phyloP scores from a whole-genome alignment of 2,113 vertebrate species.

The Tichodroma muraria region DNA sequence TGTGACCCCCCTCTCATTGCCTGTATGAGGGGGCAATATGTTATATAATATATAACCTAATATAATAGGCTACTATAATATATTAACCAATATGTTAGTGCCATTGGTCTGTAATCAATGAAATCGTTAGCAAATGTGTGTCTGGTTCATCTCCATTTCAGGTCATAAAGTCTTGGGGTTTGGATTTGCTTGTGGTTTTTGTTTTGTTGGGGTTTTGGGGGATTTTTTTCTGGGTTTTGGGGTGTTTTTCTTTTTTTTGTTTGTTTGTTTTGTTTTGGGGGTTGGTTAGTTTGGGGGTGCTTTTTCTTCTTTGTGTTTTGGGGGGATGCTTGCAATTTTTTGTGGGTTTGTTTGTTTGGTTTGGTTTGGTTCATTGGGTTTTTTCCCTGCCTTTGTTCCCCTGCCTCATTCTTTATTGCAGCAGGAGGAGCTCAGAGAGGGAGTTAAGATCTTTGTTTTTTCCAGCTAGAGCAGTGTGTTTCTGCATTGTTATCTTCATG shows the following conservation, averaged over 20 bases:
- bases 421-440: background rate
- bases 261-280: background rate
- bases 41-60: too few relatives aligned
- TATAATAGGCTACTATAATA: too few relatives aligned
- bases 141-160: background rate
- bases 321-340: background rate
- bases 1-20: background rate
- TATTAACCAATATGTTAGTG: background rate
- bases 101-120: background rate
- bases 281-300: background rate
- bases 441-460: background rate
- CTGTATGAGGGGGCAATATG: too few relatives aligned
- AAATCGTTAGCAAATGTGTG: background rate
- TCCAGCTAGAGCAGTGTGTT: background rate
- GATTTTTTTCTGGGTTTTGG: too few relatives aligned
- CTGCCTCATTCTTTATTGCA: background rate
- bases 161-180: background rate
- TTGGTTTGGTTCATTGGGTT: background rate
- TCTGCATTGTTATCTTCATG: background rate
- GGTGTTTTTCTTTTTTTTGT: background rate
- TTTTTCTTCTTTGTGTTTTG: background rate
- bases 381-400: background rate
- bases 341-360: fast-evolving
- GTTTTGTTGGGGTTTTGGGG: background rate
- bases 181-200: background rate